phyloP scores from a whole-genome alignment of 2,113 vertebrate genomes.

The Equus quagga region DNA sequence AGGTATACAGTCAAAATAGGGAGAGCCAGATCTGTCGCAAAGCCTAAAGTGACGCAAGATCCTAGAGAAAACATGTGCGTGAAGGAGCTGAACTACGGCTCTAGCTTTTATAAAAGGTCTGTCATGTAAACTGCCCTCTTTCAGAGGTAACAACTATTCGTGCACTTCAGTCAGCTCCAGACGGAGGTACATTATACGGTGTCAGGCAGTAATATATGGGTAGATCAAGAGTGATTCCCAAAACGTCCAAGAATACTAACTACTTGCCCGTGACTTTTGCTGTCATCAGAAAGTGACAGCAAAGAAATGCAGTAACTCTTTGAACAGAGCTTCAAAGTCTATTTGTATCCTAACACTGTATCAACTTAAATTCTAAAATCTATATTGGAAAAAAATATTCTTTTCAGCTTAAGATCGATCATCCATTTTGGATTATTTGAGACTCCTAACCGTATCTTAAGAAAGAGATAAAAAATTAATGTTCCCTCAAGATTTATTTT shows the following conservation, averaged over 20 bases:
- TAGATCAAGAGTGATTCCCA: not conserved
- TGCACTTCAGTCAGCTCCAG: not conserved
- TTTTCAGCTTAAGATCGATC: not conserved
- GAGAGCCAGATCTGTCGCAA: not conserved
- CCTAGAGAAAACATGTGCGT: not conserved
- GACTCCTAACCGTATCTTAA: not conserved
- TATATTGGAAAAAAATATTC: not conserved
- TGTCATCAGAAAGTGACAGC: not conserved
- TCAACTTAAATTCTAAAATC: conserved; percentile 44
- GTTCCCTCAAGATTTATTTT: not conserved
- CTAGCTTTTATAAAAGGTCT: not conserved
- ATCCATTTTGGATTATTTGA: not conserved
- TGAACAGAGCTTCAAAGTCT: not conserved
- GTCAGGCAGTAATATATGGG: not conserved
- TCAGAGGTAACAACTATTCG: not conserved
- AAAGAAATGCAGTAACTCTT: not conserved
- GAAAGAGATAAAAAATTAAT: conserved; percentile 11
- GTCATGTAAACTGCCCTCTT: not conserved
- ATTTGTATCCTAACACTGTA: not conserved
- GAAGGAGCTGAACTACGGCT: not conserved
- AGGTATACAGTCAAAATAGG: not conserved
- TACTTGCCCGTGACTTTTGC: not conserved
- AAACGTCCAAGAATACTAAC: not conserved
- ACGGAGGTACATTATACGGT: not conserved
- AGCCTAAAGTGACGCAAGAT: not conserved